phyloP scores from a whole-genome alignment of 2,113 vertebrate species.

The Phrynocephalus versicolor region DNA sequence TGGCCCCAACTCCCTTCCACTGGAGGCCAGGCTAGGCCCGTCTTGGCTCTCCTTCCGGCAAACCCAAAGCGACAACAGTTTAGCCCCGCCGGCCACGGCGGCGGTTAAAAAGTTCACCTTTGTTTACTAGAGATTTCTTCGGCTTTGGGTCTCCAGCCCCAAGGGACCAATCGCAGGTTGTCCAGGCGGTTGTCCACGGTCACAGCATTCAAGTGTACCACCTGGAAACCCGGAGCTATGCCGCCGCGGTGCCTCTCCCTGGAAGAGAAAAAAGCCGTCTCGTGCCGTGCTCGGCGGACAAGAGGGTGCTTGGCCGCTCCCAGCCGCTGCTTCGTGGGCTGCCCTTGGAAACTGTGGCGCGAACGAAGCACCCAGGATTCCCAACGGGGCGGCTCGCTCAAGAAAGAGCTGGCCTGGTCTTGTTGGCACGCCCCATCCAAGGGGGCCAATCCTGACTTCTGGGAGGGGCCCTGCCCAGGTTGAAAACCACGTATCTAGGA shows the following conservation, averaged over 20 bases:
- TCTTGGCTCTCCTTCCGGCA: no score
- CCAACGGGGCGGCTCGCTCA: no score
- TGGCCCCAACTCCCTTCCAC: no score
- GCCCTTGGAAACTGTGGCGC: neutral
- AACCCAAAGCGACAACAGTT: no score
- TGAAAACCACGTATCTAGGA: no score
- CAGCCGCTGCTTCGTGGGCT: neutral
- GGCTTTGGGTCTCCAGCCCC: slow-evolving; percentile 91
- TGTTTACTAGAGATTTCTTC: slow-evolving; percentile 97
- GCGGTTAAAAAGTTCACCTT: slow-evolving; percentile 75
- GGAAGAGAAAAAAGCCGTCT: neutral
- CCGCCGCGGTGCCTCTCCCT: slow-evolving; percentile 98
- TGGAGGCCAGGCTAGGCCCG: no score
- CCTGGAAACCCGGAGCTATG: slow-evolving; percentile 94
- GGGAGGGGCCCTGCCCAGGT: no score
- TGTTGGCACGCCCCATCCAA: no score
- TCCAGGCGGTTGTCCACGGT: slow-evolving; percentile 97
- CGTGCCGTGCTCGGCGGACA: neutral
- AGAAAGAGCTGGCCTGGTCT: no score
- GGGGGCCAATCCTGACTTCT: no score
- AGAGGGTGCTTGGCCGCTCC: neutral
- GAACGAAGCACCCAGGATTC: neutral
- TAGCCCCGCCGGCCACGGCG: no score
- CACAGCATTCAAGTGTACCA: slow-evolving; percentile 94
- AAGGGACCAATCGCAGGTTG: slow-evolving; percentile 91